Base-by-base conservation (phyloP, 1,140 invertebrate species). In the Gryon sp. region DNA sequence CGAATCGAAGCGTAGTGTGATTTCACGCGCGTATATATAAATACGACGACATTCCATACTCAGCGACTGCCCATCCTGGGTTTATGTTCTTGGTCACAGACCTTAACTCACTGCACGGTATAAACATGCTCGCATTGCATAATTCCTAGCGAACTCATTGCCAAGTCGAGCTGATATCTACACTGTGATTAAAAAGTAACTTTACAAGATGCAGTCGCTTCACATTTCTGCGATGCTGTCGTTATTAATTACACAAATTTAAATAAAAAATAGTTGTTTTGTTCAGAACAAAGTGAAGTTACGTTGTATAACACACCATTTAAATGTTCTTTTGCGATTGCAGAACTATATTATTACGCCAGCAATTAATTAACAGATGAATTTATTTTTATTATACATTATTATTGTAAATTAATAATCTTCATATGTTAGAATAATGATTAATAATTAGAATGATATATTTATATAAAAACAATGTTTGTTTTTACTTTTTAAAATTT, bases 61-160 rank as follows among this genome's bases (percentile, higher is more conserved):
- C 26, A 19, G 34, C 62, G 26, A 46, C 72, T 79, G 80, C 75
- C 81, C 80, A 83, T 82, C 82, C 73, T 60, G 80, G 57, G 74
- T 78, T 80, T 83, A 74, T 78, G 79, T 81, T 74, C 77, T 82
- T 83, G 82, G 82, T 84, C 82, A 78, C 81, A 84, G 82, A 84
- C 82, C 82, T 84, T 84, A 84, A 72, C 45, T 81, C 72, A 28
- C 40, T 40, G 9, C 41, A 60, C 65, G 60, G 6, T 28, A 68
- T 30, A 63, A 70, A 62, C 57, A 72, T 65, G 59, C 34, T 68
- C 60, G 62, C 48, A 30, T 83, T 83, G 78, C 81, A 80, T 83
- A 82, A 83, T 78, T 43, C 32, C 53, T 70, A 62, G 70, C 69
- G 59, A 57, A 69, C 81, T 83, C 78, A 82, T 83, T 82, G 82